These are phyloP conservation scores for Lytechinus variegatus DNA, from an alignment of 35 echinoderm and acorn worm genomes.

Conservation along the genomic window DNA sequence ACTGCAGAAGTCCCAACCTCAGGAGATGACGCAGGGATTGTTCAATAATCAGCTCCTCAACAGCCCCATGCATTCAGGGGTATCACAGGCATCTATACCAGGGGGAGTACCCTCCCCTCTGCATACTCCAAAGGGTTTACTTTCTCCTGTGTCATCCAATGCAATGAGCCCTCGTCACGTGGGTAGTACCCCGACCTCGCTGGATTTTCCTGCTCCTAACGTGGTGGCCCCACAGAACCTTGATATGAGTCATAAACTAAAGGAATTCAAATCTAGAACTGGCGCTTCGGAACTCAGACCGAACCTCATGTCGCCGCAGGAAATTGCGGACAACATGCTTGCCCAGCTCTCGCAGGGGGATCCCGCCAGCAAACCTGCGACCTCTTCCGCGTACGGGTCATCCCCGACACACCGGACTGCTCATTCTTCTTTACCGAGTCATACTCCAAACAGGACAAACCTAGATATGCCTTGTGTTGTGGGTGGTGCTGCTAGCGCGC, in stretches of 20 bases:
- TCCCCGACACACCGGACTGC: conserved; percentile 14
- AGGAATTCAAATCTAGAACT: conserved; percentile 88
- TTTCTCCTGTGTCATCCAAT: conserved; percentile 57
- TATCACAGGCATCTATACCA: conserved; percentile 22
- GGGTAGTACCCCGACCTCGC: conserved; percentile 1
- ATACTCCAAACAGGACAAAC: conserved; percentile 41
- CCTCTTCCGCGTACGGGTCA: conserved; percentile 11
- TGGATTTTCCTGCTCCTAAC: conserved; percentile 93
- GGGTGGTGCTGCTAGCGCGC: not conserved
- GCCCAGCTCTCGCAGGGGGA: conserved; percentile 75
- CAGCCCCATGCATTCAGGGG: conserved; percentile 21
- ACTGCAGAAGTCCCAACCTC: conserved; percentile 39
- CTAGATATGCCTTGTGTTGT: conserved; percentile 17
- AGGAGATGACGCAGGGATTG: conserved; percentile 53
- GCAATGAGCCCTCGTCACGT: conserved; percentile 37
- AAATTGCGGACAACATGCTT: conserved; percentile 97
- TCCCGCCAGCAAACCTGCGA: conserved; percentile 41
- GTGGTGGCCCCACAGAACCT: conserved; percentile 88
- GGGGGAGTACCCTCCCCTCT: conserved; percentile 51
- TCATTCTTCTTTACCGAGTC: conserved; percentile 21
- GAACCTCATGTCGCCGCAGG: conserved; percentile 94
- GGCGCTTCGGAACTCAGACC: conserved; percentile 60
- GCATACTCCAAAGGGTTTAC: conserved; percentile 68
- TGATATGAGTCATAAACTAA: conserved; percentile 94
- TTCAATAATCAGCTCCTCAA: conserved; percentile 60